A percentile compares a stretch with the other conserved stretches of the same genome.
phyloP scores from a whole-genome alignment of 2,113 vertebrate species.

The Ceratotherium simum region DNA sequence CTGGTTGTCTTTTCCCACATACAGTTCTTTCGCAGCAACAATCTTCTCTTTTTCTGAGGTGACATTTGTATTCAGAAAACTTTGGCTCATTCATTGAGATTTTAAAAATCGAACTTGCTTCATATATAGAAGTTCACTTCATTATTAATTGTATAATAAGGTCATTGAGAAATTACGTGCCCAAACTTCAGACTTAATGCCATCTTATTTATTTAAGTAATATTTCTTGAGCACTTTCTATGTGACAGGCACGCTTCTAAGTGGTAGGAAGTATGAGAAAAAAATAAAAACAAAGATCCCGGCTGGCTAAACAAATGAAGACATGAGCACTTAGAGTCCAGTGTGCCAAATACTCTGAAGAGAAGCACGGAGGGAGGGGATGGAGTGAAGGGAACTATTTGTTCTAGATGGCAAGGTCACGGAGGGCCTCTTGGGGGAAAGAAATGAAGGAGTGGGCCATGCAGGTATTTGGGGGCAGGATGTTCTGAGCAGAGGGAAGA shows the following conservation, averaged over 20 bases:
- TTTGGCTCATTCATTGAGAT: constrained; percentile 43
- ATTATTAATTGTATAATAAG: background rate
- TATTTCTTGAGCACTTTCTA: background rate
- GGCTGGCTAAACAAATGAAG: too few species aligned
- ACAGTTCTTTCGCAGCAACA: constrained; percentile 5
- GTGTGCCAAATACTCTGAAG: too few species aligned
- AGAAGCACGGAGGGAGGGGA: background rate
- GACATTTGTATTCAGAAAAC: constrained; percentile 17
- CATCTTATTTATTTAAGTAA: background rate
- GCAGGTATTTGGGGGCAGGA: background rate
- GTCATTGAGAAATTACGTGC: background rate
- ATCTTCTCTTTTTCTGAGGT: background rate
- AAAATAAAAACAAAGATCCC: background rate
- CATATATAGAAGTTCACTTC: background rate
- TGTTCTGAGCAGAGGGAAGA: background rate
- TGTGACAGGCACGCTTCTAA: background rate
- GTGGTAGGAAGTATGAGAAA: background rate
- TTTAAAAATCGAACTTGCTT: constrained; percentile 16
- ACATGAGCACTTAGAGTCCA: background rate
- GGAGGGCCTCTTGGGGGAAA: too few species aligned
- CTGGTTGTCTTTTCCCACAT: background rate
- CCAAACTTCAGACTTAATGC: background rate
- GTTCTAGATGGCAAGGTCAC: background rate
- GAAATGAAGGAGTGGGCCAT: background rate
- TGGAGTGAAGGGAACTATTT: background rate